A percentile compares a stretch with the other conserved stretches of the same genome.
Evolutionary conservation across 2,797 vertebrate genomes (phyloP).

Genomic region (Enteromius viviparus): DNA sequence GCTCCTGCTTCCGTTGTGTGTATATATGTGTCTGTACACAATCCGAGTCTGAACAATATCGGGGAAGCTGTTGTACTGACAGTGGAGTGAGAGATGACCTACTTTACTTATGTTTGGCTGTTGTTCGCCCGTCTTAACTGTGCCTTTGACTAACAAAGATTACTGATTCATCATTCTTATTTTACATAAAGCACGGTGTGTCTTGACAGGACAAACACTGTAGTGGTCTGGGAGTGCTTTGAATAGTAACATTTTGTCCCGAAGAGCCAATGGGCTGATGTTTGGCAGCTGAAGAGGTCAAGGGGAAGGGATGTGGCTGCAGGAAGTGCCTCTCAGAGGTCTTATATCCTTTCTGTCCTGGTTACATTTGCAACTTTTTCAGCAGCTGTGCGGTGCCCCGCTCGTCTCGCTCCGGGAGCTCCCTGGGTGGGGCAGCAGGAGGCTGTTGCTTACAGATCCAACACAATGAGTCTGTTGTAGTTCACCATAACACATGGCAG

Average conservation of each 20-base stretch:
- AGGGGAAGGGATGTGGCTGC: slow-evolving; percentile 72
- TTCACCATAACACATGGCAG: slow-evolving; percentile 52
- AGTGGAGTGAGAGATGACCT: slow-evolving; percentile 22
- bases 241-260: slow-evolving; percentile 51
- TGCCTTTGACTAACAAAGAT: not conserved
- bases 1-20: slow-evolving; percentile 4
- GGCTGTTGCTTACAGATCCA: slow-evolving; percentile 58
- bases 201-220: not conserved
- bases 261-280: slow-evolving; percentile 62
- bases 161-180: slow-evolving; percentile 49
- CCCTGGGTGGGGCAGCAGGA: slow-evolving; percentile 58
- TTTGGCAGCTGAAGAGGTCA: slow-evolving; percentile 74
- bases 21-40: slow-evolving; percentile 9
- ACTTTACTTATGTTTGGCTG: not conserved
- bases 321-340: slow-evolving; percentile 78
- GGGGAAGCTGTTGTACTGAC: slow-evolving; percentile 5
- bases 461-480: slow-evolving; percentile 60
- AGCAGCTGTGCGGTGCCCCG: slow-evolving; percentile 68
- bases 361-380: slow-evolving; percentile 67
- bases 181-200: slow-evolving; percentile 13
- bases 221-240: slow-evolving; percentile 11
- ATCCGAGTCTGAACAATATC: slow-evolving; percentile 26
- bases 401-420: slow-evolving; percentile 48
- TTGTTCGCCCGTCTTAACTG: not conserved
- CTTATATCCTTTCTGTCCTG: slow-evolving; percentile 73